A percentile compares a stretch with the other conserved stretches of the same genome.
Conservation (phyloP, 1,140 invertebrate species). For the Stegodyphus mimosarum region DNA sequence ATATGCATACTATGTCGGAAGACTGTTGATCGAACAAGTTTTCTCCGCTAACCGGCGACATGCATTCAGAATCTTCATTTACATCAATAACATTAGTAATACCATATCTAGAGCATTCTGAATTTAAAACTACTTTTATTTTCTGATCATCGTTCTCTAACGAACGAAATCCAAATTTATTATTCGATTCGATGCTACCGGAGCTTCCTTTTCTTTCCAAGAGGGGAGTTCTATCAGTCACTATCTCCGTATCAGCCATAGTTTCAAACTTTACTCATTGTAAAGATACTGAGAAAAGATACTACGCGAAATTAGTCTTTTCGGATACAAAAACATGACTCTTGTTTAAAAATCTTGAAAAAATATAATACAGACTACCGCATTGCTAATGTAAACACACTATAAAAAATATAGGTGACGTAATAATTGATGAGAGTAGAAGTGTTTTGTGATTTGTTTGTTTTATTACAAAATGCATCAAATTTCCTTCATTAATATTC, state of each 20-base stretch:
- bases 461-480: too few relatives aligned
- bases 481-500: too few relatives aligned
- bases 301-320: too few relatives aligned
- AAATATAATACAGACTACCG: too few relatives aligned
- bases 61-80: constrained; percentile 18
- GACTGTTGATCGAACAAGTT: neutral
- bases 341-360: too few relatives aligned
- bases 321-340: too few relatives aligned
- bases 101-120: constrained; percentile 43
- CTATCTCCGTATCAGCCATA: constrained; percentile 51
- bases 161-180: constrained; percentile 13
- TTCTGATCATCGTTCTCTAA: constrained; percentile 38
- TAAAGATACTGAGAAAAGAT: neutral
- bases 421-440: too few relatives aligned
- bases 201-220: constrained; percentile 49
- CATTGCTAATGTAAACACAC: too few relatives aligned
- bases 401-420: too few relatives aligned
- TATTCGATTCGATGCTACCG: constrained; percentile 34
- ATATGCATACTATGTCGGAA: constrained; percentile 67
- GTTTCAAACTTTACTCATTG: too few relatives aligned
- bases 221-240: constrained; percentile 46
- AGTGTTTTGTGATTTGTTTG: too few relatives aligned
- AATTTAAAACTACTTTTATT: constrained; percentile 30
- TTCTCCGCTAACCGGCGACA: constrained; percentile 31
- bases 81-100: constrained; percentile 47